Conservation (phyloP, 2,888 invertebrate genomes). For the Drosophila neoperkinsi region DNA sequence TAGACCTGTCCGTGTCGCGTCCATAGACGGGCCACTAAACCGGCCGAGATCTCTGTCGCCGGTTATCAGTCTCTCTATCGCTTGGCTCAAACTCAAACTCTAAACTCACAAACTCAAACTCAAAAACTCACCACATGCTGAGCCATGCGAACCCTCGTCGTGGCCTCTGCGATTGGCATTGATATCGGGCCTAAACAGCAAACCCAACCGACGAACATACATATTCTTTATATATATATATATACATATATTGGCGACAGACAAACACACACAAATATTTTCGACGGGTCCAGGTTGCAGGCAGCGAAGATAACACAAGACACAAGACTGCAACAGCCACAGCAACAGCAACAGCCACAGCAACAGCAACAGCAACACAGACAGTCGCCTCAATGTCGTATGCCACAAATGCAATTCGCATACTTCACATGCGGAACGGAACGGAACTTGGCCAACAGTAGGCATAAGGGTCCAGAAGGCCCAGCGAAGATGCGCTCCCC, state of each 20-base stretch:
- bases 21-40: background rate
- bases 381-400: conserved; percentile 40
- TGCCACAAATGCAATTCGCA: conserved; percentile 53
- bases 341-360: background rate
- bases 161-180: conserved; percentile 58
- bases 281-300: conserved; percentile 40
- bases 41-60: conserved; percentile 58
- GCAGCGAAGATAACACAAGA: conserved; percentile 39
- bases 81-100: conserved; percentile 36
- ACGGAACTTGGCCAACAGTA: conserved; percentile 14
- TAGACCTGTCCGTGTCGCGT: conserved; percentile 27
- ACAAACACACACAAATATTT: conserved; percentile 62
- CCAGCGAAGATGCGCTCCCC: conserved; percentile 3
- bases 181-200: conserved; percentile 51
- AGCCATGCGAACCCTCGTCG: conserved; percentile 52
- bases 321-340: conserved; percentile 16
- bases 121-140: conserved; percentile 73
- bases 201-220: conserved; percentile 44
- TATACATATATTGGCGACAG: conserved; percentile 68
- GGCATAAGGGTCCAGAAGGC: conserved; percentile 5
- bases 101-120: conserved; percentile 6
- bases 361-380: background rate
- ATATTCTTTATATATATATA: conserved; percentile 26
- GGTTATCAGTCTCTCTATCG: conserved; percentile 79
- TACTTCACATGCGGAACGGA: conserved; percentile 52